Evolutionary conservation across 1,140 invertebrate species (phyloP), one percentile per base, ranked within the genome.

Genomic region (Leptinotarsa undecemlineata): DNA sequence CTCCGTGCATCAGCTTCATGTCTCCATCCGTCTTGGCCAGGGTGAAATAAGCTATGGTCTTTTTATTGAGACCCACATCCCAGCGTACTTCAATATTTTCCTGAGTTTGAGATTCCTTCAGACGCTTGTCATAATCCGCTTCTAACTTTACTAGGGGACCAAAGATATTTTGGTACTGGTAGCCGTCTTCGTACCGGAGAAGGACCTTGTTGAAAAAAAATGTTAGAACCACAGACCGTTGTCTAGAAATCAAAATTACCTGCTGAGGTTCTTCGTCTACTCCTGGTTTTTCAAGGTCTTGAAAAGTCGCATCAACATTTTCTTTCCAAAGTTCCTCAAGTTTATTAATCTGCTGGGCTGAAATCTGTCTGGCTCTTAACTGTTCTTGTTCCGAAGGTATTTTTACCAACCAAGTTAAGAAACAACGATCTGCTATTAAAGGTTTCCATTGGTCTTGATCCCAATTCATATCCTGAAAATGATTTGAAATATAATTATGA

Each of bases 391-490:
- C 97, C 0, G 94, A 93, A 62, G 96, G 96, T 61, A 96, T 93
- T 86, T 99, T 99, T 0, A 99, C 97, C 17, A 99, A 87, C 98
- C 98, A 99, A 0, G 95, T 91, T 14, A 99, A 85, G 84, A 99
- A 98, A 81, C 95, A 95, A 26, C 98, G 93, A 86, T 99, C 98
- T 78, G 96, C 92, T 71, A 98, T 98, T 15, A 99, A 87, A 1
- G 98, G 98, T 85, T 99, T 98, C 98, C 98, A 99, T 85, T 99
- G 96, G 74, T 98, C 96, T 85, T 97, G 96, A 88, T 99, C 97
- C 96, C 98, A 99, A 85, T 99, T 99, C 95, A 98, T 98, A 85
- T 99, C 98, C 86, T 99, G 98, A 13, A 98, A 87, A 62, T 71
- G 33, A 42, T 42, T 42, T 11, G 33, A 42, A 33, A 42, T 42